These are phyloP conservation scores for Hydrochoerus hydrochaeris DNA, from an alignment of 2,113 vertebrate species.

Conservation along the genomic window DNA sequence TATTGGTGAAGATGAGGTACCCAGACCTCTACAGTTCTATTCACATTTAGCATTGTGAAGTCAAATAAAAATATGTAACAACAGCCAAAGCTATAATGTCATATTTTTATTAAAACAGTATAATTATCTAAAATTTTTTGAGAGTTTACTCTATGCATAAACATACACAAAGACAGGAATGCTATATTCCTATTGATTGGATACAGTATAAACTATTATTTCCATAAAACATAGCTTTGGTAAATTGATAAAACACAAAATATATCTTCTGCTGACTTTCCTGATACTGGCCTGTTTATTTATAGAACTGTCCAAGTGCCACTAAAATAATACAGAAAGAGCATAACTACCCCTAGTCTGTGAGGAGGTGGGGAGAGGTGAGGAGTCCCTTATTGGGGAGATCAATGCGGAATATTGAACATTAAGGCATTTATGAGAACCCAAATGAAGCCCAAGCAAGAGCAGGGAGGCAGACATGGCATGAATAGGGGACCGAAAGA, in stretches of 20 bases:
- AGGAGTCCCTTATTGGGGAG: neutral
- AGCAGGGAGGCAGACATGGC: neutral
- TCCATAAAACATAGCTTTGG: neutral
- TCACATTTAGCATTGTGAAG: neutral
- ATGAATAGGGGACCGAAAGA: fast-evolving
- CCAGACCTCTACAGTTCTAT: neutral
- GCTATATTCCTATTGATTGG: neutral
- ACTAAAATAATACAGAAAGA: neutral
- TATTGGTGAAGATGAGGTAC: neutral
- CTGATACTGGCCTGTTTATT: neutral
- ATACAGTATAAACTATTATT: neutral
- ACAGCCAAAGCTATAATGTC: neutral
- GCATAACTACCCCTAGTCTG: fast-evolving
- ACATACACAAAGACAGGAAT: neutral
- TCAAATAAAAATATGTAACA: neutral
- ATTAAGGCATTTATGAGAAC: neutral
- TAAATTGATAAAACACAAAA: neutral
- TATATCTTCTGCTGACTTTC: neutral
- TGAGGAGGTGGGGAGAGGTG: neutral
- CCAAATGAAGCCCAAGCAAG: neutral
- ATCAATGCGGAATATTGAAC: neutral
- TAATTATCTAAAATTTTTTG: neutral
- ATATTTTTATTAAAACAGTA: neutral
- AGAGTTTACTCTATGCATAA: neutral
- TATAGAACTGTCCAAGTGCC: neutral